Evolutionary conservation across 2,113 vertebrate species (phyloP).

Genomic region (Nothobranchius kuhntae): DNA sequence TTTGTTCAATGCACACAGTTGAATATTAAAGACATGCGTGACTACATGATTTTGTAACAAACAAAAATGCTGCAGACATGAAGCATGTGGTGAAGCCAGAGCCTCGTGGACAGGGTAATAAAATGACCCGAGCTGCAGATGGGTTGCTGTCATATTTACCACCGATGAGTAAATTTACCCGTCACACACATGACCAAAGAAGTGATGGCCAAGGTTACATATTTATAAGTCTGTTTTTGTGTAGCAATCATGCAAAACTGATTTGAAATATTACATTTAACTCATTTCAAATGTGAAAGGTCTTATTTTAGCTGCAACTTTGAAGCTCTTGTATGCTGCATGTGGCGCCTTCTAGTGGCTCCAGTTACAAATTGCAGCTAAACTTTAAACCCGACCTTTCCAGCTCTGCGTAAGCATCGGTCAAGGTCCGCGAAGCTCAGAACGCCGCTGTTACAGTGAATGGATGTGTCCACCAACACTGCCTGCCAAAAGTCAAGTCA

Average conservation of each 20-base stretch:
- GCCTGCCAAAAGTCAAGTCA: too few relatives aligned
- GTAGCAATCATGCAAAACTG: neutral
- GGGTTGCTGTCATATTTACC: neutral
- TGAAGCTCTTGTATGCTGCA: neutral
- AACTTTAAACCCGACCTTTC: too few relatives aligned
- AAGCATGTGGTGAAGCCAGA: neutral
- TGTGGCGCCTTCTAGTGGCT: constrained; percentile 1
- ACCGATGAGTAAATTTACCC: neutral
- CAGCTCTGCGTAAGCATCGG: too few relatives aligned
- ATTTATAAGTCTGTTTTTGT: neutral
- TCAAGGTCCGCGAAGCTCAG: too few relatives aligned
- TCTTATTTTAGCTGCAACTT: neutral
- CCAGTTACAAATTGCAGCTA: neutral
- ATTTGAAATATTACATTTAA: neutral
- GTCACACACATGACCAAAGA: neutral
- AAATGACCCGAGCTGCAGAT: neutral
- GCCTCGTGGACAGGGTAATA: neutral
- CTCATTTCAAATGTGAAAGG: neutral
- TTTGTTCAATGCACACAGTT: too few relatives aligned
- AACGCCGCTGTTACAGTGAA: too few relatives aligned
- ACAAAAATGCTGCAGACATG: neutral
- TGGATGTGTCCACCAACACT: too few relatives aligned
- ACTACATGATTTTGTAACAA: neutral
- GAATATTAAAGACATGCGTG: neutral
- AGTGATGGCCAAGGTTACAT: neutral